Conservation (phyloP, 92 coral and sea anemone genomes). For the Diadumene lineata region DNA sequence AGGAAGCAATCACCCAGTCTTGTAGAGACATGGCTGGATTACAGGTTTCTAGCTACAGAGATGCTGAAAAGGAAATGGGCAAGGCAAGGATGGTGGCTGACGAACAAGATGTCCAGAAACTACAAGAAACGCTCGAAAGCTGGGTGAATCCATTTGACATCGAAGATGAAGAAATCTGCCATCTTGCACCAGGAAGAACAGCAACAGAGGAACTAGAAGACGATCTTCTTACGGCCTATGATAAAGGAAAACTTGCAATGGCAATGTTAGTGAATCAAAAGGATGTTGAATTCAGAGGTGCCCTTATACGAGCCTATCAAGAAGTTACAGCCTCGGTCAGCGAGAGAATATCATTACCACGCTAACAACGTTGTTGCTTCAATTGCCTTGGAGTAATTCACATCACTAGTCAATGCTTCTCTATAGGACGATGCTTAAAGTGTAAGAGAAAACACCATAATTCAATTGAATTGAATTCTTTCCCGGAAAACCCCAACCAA, state of each 20-base stretch:
- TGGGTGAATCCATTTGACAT: constrained; percentile 33
- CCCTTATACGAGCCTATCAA: constrained; percentile 38
- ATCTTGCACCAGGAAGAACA: constrained; percentile 1
- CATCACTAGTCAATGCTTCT: too few relatives aligned
- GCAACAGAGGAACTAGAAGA: not conserved
- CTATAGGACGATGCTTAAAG: too few relatives aligned
- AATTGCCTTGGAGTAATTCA: too few relatives aligned
- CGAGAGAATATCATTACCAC: too few relatives aligned
- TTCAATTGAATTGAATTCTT: too few relatives aligned
- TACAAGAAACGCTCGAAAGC: constrained; percentile 10
- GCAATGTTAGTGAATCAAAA: constrained; percentile 22
- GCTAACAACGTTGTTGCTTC: too few relatives aligned
- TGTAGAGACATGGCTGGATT: constrained; percentile 47
- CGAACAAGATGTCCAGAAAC: constrained; percentile 30
- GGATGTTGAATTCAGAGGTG: constrained; percentile 38
- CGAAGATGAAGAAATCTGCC: constrained; percentile 4
- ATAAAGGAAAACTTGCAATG: constrained; percentile 53
- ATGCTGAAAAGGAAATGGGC: constrained; percentile 19
- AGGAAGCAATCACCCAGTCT: constrained; percentile 49
- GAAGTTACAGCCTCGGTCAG: constrained; percentile 33
- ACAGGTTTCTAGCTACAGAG: constrained; percentile 29
- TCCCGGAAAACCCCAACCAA: too few relatives aligned
- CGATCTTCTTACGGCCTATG: constrained; percentile 30
- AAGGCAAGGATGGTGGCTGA: constrained; percentile 27
- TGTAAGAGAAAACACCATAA: too few relatives aligned